These are phyloP conservation scores for Staurois parvus DNA, from an alignment of 2,797 vertebrate species.

Conservation along the genomic window DNA sequence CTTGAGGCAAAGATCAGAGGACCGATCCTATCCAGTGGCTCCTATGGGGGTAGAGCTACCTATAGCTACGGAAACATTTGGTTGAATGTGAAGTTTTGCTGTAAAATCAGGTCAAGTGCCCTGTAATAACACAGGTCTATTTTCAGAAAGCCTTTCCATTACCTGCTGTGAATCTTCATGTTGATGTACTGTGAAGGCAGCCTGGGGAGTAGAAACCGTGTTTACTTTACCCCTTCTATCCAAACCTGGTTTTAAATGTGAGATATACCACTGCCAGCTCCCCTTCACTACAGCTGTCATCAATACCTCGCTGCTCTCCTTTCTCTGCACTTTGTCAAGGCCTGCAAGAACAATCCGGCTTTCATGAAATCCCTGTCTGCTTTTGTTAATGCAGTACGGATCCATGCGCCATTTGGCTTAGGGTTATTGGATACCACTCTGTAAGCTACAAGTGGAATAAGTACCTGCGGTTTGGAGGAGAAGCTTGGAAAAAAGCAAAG, in stretches of 20 bases:
- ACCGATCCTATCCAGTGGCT: too few relatives aligned
- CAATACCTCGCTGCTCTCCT: conserved; percentile 1
- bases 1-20: too few relatives aligned
- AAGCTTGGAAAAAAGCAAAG: not conserved
- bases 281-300: conserved; percentile 22
- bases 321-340: conserved; percentile 21
- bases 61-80: too few relatives aligned
- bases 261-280: conserved; percentile 34
- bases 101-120: too few relatives aligned
- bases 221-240: conserved; percentile 25
- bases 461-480: conserved; percentile 24
- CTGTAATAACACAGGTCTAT: not conserved
- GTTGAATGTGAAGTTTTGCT: too few relatives aligned
- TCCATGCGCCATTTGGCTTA: conserved; percentile 12
- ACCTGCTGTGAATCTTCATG: conserved; percentile 10
- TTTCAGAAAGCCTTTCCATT: not conserved
- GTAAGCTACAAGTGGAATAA: not conserved
- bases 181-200: conserved; percentile 29
- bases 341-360: not conserved
- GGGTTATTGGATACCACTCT: conserved; percentile 2
- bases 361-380: not conserved
- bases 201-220: not conserved
- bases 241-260: conserved; percentile 21
- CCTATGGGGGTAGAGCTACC: too few relatives aligned
- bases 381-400: conserved; percentile 6